A percentile compares a stretch with the other conserved stretches of the same genome.
Conservation (phyloP, 2,113 vertebrate species). For the Campylomormyrus tamandua region DNA sequence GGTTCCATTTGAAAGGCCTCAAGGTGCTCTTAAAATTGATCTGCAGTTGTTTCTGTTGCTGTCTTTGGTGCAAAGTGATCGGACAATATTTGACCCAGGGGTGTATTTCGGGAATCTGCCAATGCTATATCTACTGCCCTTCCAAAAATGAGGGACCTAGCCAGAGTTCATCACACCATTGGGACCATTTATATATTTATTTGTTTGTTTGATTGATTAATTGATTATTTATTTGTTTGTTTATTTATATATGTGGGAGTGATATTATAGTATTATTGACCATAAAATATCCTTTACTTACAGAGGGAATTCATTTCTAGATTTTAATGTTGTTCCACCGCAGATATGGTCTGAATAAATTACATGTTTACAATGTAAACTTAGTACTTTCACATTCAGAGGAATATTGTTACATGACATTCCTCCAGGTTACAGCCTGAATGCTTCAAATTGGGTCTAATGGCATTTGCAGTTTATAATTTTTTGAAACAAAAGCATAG, state of each 20-base stretch:
- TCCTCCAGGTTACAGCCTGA: background rate
- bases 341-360: background rate
- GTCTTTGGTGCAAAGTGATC: background rate
- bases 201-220: too few species aligned
- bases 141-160: background rate
- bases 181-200: background rate
- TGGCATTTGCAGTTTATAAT: background rate
- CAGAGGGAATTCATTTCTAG: background rate
- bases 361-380: background rate
- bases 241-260: too few species aligned
- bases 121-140: background rate
- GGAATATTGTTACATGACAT: background rate
- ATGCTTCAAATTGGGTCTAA: background rate
- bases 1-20: background rate
- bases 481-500: background rate
- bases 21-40: constrained; percentile 1
- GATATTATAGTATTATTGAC: background rate
- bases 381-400: background rate
- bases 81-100: constrained; percentile 4
- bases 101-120: background rate
- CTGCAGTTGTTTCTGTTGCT: constrained; percentile 2
- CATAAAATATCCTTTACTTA: background rate
- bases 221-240: too few species aligned
- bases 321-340: background rate
- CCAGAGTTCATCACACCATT: background rate